Base-by-base conservation (phyloP, 2,797 vertebrate species). In the Odontamblyopus rebecca region DNA sequence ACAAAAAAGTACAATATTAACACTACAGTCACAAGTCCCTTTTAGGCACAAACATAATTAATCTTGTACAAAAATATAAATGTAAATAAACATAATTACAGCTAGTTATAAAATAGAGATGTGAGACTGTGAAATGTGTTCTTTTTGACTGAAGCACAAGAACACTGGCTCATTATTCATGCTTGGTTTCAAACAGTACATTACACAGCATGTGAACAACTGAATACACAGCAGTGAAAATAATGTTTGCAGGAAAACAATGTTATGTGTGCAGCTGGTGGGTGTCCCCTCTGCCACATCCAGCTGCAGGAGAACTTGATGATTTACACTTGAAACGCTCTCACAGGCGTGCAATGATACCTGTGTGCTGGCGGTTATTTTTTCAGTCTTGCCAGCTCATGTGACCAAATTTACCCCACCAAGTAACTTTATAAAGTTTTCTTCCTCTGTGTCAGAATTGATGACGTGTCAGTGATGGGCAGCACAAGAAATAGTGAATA, bases 151-250 rank as follows among this genome's bases (percentile, higher is more conserved):
- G 26, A 35, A 70, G 50, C 48, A 71, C 44, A 73, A 50, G 54
- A 50, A 65, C 63, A 23, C 54, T 69, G n/a, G 32, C 65, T 78
- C 29, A 12, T 72, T 70, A 61, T 0, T 72, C 60, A 79, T 76
- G 71, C 75, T 79, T 65, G 54, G 66, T 53, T 79, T 60, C 48
- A 60, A 78, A 77, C 78, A 75, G 29, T 38, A 29, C 61, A 67
- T 44, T 32, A 75, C 63, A 85, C 59, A 56, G 27, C 9, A 60
- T 67, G 27, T 61, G 74, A 50, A 56, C 51, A 53, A 48, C 44
- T 50, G 54, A 69, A 66, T 75, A 65, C 35, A 72, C 32, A 71
- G 61, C 64, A 54, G 18, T 69, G 66, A 26, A 61, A 56, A 32
- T n/a, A 53, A 29, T 65, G 26, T 65, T 65, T 27, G 63, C 29